Conservation (phyloP, 2,888 invertebrate species). For the Galeopsomyia nigrocyanea region DNA sequence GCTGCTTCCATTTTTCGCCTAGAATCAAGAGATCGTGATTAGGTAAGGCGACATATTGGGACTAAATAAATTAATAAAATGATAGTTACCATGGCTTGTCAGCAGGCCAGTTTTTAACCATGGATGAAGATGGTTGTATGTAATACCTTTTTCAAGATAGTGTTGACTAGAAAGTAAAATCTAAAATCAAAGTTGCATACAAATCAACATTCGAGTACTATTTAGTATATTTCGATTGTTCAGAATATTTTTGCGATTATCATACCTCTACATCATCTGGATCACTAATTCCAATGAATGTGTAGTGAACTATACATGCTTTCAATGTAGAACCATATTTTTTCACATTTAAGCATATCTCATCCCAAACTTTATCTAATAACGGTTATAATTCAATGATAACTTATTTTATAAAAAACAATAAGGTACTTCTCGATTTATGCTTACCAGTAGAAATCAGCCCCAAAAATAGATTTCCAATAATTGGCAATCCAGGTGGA, state of each 20-base stretch:
- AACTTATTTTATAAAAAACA: background rate
- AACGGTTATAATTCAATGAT: background rate
- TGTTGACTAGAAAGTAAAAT: slow-evolving; percentile 59
- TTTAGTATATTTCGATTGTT: background rate
- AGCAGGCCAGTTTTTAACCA: slow-evolving; percentile 69
- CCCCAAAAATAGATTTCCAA: slow-evolving; percentile 51
- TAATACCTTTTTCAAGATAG: slow-evolving; percentile 63
- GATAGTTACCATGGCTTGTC: slow-evolving; percentile 62
- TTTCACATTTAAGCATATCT: too few relatives aligned
- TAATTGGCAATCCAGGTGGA: slow-evolving; percentile 50
- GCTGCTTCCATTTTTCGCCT: slow-evolving; percentile 55
- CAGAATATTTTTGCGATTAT: too few relatives aligned
- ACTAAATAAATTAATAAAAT: slow-evolving; percentile 44
- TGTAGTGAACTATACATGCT: too few relatives aligned
- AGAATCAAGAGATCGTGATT: slow-evolving; percentile 66
- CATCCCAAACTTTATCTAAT: slow-evolving; percentile 53
- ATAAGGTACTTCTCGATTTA: background rate
- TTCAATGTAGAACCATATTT: too few relatives aligned
- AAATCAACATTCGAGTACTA: slow-evolving; percentile 1
- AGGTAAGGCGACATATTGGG: slow-evolving; percentile 67
- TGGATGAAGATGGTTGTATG: slow-evolving; percentile 65
- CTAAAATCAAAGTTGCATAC: slow-evolving; percentile 49
- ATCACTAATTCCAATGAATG: slow-evolving; percentile 53
- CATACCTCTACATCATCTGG: slow-evolving; percentile 60
- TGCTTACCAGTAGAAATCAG: background rate